phyloP scores from a whole-genome alignment of 1,140 invertebrate genomes.

The Sycobia sp. region DNA sequence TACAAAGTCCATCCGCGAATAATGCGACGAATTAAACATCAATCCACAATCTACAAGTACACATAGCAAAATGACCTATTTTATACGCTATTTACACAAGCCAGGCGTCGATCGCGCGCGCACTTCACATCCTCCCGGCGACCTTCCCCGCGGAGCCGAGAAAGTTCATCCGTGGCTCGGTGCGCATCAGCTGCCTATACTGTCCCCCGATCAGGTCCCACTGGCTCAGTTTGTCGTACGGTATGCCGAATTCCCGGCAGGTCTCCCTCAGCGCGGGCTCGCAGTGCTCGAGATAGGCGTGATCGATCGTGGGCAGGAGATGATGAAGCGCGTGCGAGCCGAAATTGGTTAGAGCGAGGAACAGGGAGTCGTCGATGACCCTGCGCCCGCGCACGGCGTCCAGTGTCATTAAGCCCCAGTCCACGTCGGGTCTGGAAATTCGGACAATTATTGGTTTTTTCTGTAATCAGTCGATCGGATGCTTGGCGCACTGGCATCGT shows the following conservation, averaged over 20 bases:
- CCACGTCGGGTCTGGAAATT: conserved; percentile 62
- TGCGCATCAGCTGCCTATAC: conserved; percentile 70
- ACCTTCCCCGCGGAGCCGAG: not conserved
- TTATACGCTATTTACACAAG: no score
- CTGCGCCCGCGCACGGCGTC: conserved; percentile 76
- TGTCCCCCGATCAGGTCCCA: conserved; percentile 72
- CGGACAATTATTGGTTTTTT: no score
- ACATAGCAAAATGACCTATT: no score
- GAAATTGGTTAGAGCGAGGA: conserved; percentile 73
- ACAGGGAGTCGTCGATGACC: conserved; percentile 72
- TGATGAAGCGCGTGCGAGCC: conserved; percentile 82
- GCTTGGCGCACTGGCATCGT: no score
- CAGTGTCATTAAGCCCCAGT: conserved; percentile 81
- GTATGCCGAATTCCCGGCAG: conserved; percentile 71
- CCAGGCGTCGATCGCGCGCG: no score
- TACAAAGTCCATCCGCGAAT: no score
- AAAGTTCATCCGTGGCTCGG: conserved; percentile 52
- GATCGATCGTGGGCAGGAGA: conserved; percentile 81
- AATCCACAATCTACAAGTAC: no score
- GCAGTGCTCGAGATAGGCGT: conserved; percentile 71
- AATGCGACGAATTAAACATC: no score
- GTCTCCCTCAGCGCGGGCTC: conserved; percentile 71
- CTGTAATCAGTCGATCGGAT: no score
- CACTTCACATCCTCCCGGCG: not conserved
- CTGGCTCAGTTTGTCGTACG: conserved; percentile 62